These are phyloP conservation scores for Alligator mississippiensis DNA, from an alignment of 2,113 vertebrate genomes.

Conservation along the genomic window DNA sequence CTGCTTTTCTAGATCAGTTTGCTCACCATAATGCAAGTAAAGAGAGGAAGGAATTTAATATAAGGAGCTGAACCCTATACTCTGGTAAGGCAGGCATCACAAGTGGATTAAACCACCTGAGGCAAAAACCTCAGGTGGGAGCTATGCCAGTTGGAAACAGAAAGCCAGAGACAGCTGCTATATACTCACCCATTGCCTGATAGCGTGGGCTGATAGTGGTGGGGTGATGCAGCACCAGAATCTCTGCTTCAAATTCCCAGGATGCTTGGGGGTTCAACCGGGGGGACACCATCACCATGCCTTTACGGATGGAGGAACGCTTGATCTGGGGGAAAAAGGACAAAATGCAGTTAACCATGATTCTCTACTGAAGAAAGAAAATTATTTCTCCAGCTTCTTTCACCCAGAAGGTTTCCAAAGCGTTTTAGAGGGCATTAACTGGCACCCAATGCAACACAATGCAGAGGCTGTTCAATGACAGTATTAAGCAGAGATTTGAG, in stretches of 20 bases:
- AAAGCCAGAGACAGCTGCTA: not conserved
- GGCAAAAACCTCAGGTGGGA: not conserved
- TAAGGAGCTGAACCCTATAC: not conserved
- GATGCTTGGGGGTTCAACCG: slow-evolving; percentile 94
- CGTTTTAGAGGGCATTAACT: not conserved
- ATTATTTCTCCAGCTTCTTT: not conserved
- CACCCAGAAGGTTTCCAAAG: not conserved
- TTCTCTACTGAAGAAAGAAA: not conserved
- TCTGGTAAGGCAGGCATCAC: not conserved
- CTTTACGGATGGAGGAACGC: slow-evolving; percentile 96
- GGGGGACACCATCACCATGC: slow-evolving; percentile 99
- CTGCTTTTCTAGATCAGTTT: not conserved
- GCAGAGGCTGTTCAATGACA: not conserved
- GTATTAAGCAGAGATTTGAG: not conserved
- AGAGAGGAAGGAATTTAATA: not conserved
- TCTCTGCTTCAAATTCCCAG: slow-evolving; percentile 99
- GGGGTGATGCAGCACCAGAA: slow-evolving; percentile 96
- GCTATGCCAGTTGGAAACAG: not conserved
- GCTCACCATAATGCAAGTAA: not conserved
- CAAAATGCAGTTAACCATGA: not conserved
- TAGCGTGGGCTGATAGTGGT: slow-evolving; percentile 98
- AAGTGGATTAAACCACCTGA: not conserved
- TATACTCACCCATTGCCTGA: slow-evolving; percentile 94
- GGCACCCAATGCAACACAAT: not conserved
- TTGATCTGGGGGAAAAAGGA: slow-evolving; percentile 86